A percentile compares a stretch with the other conserved stretches of the same genome.
These are phyloP conservation scores for Epinephelus cyanopodus DNA, from an alignment of 2,113 vertebrate species.

Conservation along the genomic window DNA sequence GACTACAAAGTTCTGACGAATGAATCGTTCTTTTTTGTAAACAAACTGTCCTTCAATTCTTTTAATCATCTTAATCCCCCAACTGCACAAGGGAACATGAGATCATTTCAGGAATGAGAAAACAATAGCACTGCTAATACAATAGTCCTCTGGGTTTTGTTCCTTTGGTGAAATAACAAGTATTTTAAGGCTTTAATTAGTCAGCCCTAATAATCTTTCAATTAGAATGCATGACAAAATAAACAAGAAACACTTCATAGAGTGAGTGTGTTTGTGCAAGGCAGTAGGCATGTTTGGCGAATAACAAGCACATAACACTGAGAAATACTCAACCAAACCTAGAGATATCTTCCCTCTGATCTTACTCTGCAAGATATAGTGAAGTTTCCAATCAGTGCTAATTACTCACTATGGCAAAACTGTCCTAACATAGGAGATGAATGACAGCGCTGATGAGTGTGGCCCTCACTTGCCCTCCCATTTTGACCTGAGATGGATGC, in stretches of 20 bases:
- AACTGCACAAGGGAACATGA: constrained; percentile 28
- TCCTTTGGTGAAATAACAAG: constrained; percentile 26
- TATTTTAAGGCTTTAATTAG: constrained; percentile 17
- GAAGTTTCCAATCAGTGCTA: constrained; percentile 72
- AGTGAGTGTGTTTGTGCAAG: constrained; percentile 32
- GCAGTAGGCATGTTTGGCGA: constrained; percentile 7
- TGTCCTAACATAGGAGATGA: constrained; percentile 78
- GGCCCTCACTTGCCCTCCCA: constrained; percentile 64
- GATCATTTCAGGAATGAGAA: constrained; percentile 40
- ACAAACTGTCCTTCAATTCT: constrained; percentile 43
- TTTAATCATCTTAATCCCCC: constrained; percentile 53
- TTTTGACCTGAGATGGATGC: constrained; percentile 54
- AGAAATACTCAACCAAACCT: constrained; percentile 11
- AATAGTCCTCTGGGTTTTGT: neutral
- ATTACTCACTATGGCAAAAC: constrained; percentile 61
- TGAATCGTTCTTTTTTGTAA: constrained; percentile 46
- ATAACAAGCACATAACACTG: constrained; percentile 4
- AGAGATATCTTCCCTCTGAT: constrained; percentile 34
- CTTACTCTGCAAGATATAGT: constrained; percentile 53
- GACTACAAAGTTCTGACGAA: constrained; percentile 50
- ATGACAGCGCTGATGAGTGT: constrained; percentile 72
- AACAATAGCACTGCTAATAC: constrained; percentile 41
- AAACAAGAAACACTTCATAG: constrained; percentile 10
- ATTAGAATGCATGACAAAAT: constrained; percentile 16
- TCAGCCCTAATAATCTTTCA: constrained; percentile 15